Evolutionary conservation across 2,797 vertebrate species (phyloP).

Genomic region (Naso thynnoides): DNA sequence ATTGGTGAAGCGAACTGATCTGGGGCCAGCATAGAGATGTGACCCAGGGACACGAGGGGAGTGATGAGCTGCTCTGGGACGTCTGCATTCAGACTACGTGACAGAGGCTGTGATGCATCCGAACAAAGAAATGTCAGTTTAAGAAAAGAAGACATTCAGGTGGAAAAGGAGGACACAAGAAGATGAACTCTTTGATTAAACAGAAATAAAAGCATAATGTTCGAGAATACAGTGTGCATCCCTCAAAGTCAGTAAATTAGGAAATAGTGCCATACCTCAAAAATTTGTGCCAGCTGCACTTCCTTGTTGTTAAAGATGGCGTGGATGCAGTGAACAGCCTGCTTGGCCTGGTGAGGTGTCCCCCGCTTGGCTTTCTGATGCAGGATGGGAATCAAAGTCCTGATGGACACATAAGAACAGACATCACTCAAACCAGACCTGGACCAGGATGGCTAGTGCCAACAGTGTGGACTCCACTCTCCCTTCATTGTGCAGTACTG

Average conservation of each 20-base stretch:
- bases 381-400: slow-evolving; percentile 97
- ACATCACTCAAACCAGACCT: slow-evolving; percentile 1
- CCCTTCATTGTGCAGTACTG: neutral
- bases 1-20: slow-evolving; percentile 99
- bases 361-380: slow-evolving; percentile 99
- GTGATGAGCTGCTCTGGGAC: slow-evolving; percentile 99
- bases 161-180: neutral
- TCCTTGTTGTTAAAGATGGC: slow-evolving; percentile 99
- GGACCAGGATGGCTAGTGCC: neutral
- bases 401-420: slow-evolving; percentile 68
- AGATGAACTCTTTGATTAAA: neutral
- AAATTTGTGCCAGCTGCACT: slow-evolving; percentile 98
- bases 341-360: slow-evolving; percentile 98
- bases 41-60: slow-evolving; percentile 95
- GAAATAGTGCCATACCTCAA: slow-evolving; percentile 87
- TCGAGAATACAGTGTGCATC: neutral
- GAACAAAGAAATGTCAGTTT: neutral
- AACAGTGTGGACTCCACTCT: neutral
- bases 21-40: slow-evolving; percentile 98
- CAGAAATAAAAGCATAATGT: neutral
- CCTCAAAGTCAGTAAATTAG: neutral
- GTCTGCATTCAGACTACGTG: slow-evolving; percentile 97
- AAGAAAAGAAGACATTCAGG: neutral
- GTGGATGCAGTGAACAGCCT: slow-evolving; percentile 98
- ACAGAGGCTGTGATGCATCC: slow-evolving; percentile 88